Evolutionary conservation across 2,797 vertebrate species (phyloP), one percentile per base, ranked within the genome.

Genomic region (Vultur gryphus): DNA sequence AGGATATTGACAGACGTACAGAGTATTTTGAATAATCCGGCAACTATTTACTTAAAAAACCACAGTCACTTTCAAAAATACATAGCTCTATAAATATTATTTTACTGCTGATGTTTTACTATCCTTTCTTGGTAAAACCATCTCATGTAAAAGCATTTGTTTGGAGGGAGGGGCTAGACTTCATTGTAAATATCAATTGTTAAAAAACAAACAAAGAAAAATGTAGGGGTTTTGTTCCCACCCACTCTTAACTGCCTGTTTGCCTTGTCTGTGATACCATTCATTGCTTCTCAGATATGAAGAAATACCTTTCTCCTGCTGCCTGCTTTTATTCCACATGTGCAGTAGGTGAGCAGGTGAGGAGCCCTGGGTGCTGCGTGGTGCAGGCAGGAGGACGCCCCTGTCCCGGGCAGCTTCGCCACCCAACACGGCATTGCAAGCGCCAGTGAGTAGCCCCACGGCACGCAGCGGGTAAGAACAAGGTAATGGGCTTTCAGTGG

Each of bases 1-100:
- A 46, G n/a, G 66, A 84, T 84, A 93, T 65, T 72, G 77, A 93
- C 61, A 73, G 89, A 87, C 72, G 58, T 10, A 77, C 55, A 81
- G 26, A 64, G 33, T 59, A 61, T 79, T 95, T 93, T 88, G 77
- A 87, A 79, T 48, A 93, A 93, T 64, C 87, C 76, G 86, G 51
- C n/a, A 70, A 57, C 66, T 75, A 76, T 86, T 93, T 93, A 91
- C 89, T 70, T 90, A 49, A 65, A 94, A 94, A 94, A 79, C 28
- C 69, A 87, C 64, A 84, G 90, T 76, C 73, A 59, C 83, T 64
- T 67, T 55, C 55, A 90, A 31, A 84, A 84, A 89, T 15, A 86
- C 25, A n/a, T 12, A 70, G 33, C 37, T 73, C 69, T 75, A 48
- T 90, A 94, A 96, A 93, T 88, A 83, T 25, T 73, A 66, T 62